Evolutionary conservation across 2,888 invertebrate genomes (phyloP).

Genomic region (Netelia melanura): DNA sequence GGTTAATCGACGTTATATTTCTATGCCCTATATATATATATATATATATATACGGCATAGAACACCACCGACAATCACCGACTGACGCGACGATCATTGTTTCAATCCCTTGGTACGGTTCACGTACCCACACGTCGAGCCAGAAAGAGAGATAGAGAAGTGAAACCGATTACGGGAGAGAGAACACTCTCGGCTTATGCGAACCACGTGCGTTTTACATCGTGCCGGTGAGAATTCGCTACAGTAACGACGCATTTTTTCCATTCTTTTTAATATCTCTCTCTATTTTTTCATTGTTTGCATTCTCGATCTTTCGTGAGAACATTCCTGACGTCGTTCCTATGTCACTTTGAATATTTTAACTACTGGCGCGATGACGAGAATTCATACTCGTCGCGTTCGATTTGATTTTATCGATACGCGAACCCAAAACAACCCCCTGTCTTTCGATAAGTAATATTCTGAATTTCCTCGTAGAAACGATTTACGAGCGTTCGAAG

Average conservation of each 20-base stretch:
- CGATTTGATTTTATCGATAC: background rate
- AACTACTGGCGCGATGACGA: too few species aligned
- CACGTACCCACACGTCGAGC: background rate
- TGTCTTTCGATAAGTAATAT: slow-evolving; percentile 1
- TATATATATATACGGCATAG: slow-evolving; percentile 1
- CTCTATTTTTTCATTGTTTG: slow-evolving; percentile 22
- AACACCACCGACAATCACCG: slow-evolving; percentile 51
- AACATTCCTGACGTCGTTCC: slow-evolving; percentile 5
- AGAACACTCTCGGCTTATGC: slow-evolving; percentile 42
- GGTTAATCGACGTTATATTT: slow-evolving; percentile 77
- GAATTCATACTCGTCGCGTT: background rate
- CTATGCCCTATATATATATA: slow-evolving; percentile 40
- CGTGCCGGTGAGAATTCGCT: slow-evolving; percentile 58
- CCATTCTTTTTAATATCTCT: background rate
- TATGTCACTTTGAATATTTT: background rate
- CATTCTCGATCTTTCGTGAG: slow-evolving; percentile 28
- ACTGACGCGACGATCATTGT: slow-evolving; percentile 65
- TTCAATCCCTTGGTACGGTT: slow-evolving; percentile 50
- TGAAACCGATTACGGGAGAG: slow-evolving; percentile 60
- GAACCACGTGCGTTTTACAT: slow-evolving; percentile 60
- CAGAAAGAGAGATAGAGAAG: slow-evolving; percentile 43
- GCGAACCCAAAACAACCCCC: background rate
- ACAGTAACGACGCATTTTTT: slow-evolving; percentile 1
- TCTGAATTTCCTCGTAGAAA: background rate
- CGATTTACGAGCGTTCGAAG: slow-evolving; percentile 71